Conservation (phyloP, 2,888 invertebrate species). For the Caradrina kadenii region DNA sequence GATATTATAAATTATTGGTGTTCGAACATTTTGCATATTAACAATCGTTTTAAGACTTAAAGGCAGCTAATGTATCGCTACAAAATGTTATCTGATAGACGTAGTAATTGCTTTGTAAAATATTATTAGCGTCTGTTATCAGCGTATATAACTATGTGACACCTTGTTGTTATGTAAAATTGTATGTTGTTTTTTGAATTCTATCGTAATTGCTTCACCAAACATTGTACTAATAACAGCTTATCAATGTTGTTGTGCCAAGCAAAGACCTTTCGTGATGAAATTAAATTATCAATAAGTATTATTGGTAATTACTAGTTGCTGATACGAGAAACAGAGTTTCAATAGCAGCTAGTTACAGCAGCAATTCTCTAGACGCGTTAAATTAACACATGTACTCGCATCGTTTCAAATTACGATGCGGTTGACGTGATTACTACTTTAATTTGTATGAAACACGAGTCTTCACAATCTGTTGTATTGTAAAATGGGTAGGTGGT, state of each 20-base stretch:
- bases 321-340: constrained; percentile 44
- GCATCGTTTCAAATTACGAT: constrained; percentile 28
- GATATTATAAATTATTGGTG: constrained; percentile 28
- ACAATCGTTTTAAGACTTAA: constrained; percentile 24
- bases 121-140: constrained; percentile 50
- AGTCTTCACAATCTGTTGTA: constrained; percentile 10
- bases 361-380: constrained; percentile 21
- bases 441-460: constrained; percentile 17
- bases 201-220: constrained; percentile 56
- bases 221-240: constrained; percentile 49
- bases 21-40: constrained; percentile 37
- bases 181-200: constrained; percentile 51
- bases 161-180: constrained; percentile 54
- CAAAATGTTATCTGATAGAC: constrained; percentile 45
- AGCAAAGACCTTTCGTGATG: constrained; percentile 47
- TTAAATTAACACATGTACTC: constrained; percentile 46
- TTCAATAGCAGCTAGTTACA: constrained; percentile 15
- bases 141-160: constrained; percentile 56
- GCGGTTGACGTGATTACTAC: constrained; percentile 18
- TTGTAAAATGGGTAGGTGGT: constrained; percentile 14
- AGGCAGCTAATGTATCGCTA: constrained; percentile 33
- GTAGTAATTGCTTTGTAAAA: constrained; percentile 56
- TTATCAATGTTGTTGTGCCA: constrained; percentile 49
- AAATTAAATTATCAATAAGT: constrained; percentile 53
- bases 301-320: constrained; percentile 47